Base-by-base conservation (phyloP, 2,888 invertebrate genomes). In the Flexamia atlantica region DNA sequence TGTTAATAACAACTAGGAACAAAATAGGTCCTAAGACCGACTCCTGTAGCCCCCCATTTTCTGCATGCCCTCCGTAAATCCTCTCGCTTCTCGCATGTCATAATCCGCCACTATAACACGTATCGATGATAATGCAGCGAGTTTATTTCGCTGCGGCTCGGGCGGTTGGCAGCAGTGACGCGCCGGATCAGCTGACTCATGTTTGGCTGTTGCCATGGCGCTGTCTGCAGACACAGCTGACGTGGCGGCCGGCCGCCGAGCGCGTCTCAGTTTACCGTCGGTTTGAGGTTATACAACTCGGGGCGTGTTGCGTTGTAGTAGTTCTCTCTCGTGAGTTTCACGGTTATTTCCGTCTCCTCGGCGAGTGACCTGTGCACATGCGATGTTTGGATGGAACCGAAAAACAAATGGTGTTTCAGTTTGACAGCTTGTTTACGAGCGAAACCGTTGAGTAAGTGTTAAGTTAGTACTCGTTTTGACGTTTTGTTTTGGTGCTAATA, bases 181-280 rank as follows among this genome's bases (percentile, higher is more conserved):
- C 57, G 57, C 57, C 57, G 57, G 57, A 57, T 57, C 57, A 57
- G 57, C 57, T 57, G 57, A 57, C 57, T 57, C 68, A 30, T 68
- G 68, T 68, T 68, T 68, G 68, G 68, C n/a, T 68, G 68, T 68
- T 68, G 68, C 68, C 68, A 68, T 68, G 30, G 32, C 60, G 23
- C 60, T 28, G 60, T 28, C 60, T 60, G 60, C 68, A 68, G 68
- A 32, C 68, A 32, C 30, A 68, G 30, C 17, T 32, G 30, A 32
- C 32, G 68, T 17, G 32, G 68, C 68, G 30, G 14, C 32, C 23
- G 23, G 23, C 57, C 3, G 57, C 57, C 4, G 23, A 5, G 9
- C 57, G 20, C 57, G 20, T 57, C 57, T 57, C 57, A 57, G 57
- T 57, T 57, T 57, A 57, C 57, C 57, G 57, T n/a, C 57, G 3